Base-by-base conservation (phyloP, 2,888 invertebrate species). In the Blastobasis adustella region DNA sequence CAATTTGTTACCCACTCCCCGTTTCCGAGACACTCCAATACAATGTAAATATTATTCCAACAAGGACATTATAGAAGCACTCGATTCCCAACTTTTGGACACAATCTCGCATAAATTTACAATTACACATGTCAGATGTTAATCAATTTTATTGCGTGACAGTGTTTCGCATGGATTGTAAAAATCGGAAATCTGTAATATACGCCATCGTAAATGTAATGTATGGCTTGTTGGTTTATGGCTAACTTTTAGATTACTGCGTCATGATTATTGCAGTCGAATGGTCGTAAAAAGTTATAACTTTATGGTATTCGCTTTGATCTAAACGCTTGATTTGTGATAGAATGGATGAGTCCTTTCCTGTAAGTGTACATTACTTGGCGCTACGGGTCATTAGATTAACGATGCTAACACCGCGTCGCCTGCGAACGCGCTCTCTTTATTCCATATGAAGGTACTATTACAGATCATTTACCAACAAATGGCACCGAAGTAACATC, bases 401-500 rank as follows among this genome's bases (percentile, higher is more conserved):
- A 63, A 71, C 67, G 69, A 69, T 65, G 62, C 65, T 64, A 66
- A 64, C 76, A 73, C 70, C 69, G 71, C 55, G 62, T 57, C 62
- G 69, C 71, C 70, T 69, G 63, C 67, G 68, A 66, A 71, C 69
- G 70, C 66, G 59, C 66, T 65, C 65, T 68, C 73, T 71, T 72
- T 66, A 67, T 74, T 69, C 67, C 75, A 77, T 72, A 75, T 70
- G 73, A 75, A 73, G 71, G 69, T 74, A 73, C 67, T 81, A 77
- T 73, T 72, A 76, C 84, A 78, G 72, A 65, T 73, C 84, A 86
- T 86, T 85, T 79, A 68, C 73, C 64, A 73, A 60, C 73, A 76
- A 84, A 85, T 84, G 85, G 67, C 63, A 76, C 68, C 73, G 81
- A 85, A 84, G 73, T 81, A 83, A 84, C 69, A 56, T 62, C 59